Evolutionary conservation across 2,113 vertebrate species (phyloP).

Genomic region (Sisor rabdophorus): DNA sequence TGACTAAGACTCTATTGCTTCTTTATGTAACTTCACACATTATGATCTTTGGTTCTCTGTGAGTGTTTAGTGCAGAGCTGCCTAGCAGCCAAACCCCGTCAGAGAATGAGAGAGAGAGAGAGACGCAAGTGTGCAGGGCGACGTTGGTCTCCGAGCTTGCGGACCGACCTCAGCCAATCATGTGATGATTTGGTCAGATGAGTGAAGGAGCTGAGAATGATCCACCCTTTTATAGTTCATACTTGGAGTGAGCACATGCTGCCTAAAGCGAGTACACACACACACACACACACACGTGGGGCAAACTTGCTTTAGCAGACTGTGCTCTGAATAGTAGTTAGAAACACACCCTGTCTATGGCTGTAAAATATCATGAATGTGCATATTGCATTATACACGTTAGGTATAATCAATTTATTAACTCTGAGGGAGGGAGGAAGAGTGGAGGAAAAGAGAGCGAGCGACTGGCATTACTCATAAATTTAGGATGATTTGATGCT

Average conservation of each 20-base stretch:
- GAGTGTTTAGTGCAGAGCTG: slow-evolving; percentile 17
- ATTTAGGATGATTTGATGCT: no score
- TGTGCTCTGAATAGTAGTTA: slow-evolving; percentile 13
- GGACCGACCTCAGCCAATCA: not conserved
- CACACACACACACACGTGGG: slow-evolving; percentile 11
- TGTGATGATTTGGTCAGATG: slow-evolving; percentile 30
- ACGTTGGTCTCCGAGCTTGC: not conserved
- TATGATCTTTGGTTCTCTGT: not conserved
- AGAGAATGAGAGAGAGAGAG: not conserved
- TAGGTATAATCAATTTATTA: no score
- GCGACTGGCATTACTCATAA: no score
- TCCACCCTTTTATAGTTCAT: slow-evolving; percentile 37
- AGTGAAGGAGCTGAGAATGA: slow-evolving; percentile 13
- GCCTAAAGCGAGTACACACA: slow-evolving; percentile 2
- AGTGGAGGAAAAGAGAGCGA: no score
- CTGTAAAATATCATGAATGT: no score
- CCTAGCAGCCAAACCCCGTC: slow-evolving; percentile 18
- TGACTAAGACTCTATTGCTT: not conserved
- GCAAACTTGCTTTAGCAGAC: slow-evolving; percentile 14
- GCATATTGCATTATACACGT: no score
- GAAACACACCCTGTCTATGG: no score
- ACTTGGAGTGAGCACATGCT: slow-evolving; percentile 16
- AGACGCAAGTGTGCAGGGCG: not conserved
- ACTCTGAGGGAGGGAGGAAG: no score
- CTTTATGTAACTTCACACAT: slow-evolving; percentile 5